Evolutionary conservation across 2,113 vertebrate species (phyloP).

Genomic region (Tetraodon nigroviridis): DNA sequence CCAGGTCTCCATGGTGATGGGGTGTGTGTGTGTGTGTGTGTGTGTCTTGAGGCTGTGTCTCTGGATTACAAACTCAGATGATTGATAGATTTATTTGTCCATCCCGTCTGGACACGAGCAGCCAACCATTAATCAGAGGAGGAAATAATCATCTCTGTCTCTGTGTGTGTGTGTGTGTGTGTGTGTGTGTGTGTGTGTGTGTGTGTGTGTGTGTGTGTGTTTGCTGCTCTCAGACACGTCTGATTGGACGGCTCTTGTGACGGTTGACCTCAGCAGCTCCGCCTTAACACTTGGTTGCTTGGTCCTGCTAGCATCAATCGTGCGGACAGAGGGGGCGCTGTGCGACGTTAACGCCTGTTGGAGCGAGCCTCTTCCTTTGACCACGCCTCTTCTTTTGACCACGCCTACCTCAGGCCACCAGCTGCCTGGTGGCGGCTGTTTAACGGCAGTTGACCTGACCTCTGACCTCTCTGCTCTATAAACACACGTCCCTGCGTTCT

Average conservation of each 20-base stretch:
- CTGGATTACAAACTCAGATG: constrained; percentile 69
- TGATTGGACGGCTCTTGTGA: neutral
- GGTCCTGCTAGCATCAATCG: constrained; percentile 80
- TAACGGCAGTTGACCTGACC: no score
- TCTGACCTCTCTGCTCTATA: no score
- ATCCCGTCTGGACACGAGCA: constrained; percentile 56
- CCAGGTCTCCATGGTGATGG: neutral
- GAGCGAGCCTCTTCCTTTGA: constrained; percentile 73
- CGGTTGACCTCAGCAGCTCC: constrained; percentile 64
- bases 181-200: constrained; percentile 11
- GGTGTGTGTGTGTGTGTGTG: neutral
- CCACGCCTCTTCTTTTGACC: constrained; percentile 66
- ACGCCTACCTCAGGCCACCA: constrained; percentile 56
- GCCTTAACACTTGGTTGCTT: constrained; percentile 71
- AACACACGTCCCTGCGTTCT: no score
- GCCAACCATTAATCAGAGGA: constrained; percentile 76
- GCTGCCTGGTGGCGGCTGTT: constrained; percentile 36
- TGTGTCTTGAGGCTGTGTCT: constrained; percentile 60
- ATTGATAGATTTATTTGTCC: constrained; percentile 80
- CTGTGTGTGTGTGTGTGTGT: no score
- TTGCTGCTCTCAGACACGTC: constrained; percentile 59
- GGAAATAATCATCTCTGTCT: constrained; percentile 64
- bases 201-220: constrained; percentile 11
- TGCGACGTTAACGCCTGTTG: constrained; percentile 73
- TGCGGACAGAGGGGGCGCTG: constrained; percentile 67